Evolutionary conservation across 2,797 vertebrate species (phyloP).

Genomic region (Sebastes flavidus): DNA sequence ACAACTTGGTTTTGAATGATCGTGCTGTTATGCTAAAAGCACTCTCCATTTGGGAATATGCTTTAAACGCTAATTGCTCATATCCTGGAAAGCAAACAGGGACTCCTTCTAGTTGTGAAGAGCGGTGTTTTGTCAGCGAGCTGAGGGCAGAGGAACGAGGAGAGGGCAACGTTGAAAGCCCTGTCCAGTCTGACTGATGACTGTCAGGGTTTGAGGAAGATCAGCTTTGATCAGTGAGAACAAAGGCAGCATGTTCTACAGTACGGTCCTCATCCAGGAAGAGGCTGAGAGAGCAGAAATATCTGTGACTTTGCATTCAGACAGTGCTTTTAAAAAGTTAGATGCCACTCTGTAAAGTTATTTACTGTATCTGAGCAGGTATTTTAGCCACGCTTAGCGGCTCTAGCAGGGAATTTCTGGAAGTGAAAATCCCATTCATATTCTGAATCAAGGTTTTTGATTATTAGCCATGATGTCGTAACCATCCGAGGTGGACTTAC

Average conservation of each 20-base stretch:
- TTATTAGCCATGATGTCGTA: too few relatives aligned
- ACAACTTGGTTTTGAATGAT: slow-evolving; percentile 25
- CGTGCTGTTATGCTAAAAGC: slow-evolving; percentile 35
- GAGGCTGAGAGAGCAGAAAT: slow-evolving; percentile 13
- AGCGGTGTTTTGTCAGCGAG: background rate
- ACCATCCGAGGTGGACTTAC: too few relatives aligned
- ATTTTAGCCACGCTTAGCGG: background rate
- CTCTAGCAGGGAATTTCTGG: too few relatives aligned
- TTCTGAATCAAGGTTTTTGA: too few relatives aligned
- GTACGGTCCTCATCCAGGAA: background rate
- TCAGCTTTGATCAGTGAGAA: slow-evolving; percentile 50
- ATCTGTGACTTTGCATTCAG: background rate
- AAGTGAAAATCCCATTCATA: too few relatives aligned
- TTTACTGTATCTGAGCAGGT: background rate
- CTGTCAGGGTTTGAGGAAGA: slow-evolving; percentile 31
- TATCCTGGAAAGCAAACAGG: slow-evolving; percentile 43
- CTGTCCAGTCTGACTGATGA: slow-evolving; percentile 44
- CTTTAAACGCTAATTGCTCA: slow-evolving; percentile 40
- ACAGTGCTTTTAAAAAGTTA: background rate
- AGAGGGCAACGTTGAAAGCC: slow-evolving; percentile 9
- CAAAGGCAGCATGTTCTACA: slow-evolving; percentile 24
- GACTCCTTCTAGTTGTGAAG: slow-evolving; percentile 9
- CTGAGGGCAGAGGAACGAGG: background rate
- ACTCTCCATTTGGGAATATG: slow-evolving; percentile 22
- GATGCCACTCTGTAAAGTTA: background rate